Conservation (phyloP, 2,888 invertebrate species). For the Mystacides longicornis region DNA sequence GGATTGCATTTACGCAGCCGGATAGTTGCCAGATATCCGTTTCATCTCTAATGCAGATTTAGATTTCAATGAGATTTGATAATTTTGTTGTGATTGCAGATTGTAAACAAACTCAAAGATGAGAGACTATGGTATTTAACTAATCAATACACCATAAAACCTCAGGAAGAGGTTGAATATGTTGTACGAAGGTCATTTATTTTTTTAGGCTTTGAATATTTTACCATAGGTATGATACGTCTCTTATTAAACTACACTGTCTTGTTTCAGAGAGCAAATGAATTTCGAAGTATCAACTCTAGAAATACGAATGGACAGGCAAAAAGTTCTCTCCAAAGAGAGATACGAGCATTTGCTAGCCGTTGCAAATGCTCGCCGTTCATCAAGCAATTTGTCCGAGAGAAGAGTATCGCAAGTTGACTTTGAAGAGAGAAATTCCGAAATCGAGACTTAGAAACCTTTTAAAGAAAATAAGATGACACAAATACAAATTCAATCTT, state of each 20-base stretch:
- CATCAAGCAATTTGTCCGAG: not conserved
- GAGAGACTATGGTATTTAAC: slow-evolving; percentile 52
- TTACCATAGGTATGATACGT: not conserved
- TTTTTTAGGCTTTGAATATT: not conserved
- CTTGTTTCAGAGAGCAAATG: slow-evolving; percentile 26
- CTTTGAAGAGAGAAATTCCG: not conserved
- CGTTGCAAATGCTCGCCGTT: not conserved
- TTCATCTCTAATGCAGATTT: too few relatives aligned
- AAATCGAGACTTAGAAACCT: too few relatives aligned
- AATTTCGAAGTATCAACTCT: slow-evolving; percentile 50
- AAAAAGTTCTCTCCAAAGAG: slow-evolving; percentile 49
- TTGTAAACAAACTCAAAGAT: slow-evolving; percentile 44
- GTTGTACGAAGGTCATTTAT: slow-evolving; percentile 43
- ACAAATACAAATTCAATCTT: too few relatives aligned
- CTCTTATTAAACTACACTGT: not conserved
- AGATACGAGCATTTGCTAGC: slow-evolving; percentile 40
- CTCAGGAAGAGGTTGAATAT: slow-evolving; percentile 54
- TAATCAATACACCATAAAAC: slow-evolving; percentile 50
- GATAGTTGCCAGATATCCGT: too few relatives aligned
- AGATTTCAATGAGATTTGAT: too few relatives aligned
- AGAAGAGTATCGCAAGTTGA: not conserved
- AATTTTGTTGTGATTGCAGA: slow-evolving; percentile 35
- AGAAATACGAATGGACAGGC: slow-evolving; percentile 54
- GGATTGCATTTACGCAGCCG: too few relatives aligned
- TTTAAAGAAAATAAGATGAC: too few relatives aligned